Percentiles rank a stretch among this genome's conserved stretches.
These are phyloP conservation scores for Anhinga rufa DNA, from an alignment of 2,113 vertebrate genomes.

Conservation along the genomic window DNA sequence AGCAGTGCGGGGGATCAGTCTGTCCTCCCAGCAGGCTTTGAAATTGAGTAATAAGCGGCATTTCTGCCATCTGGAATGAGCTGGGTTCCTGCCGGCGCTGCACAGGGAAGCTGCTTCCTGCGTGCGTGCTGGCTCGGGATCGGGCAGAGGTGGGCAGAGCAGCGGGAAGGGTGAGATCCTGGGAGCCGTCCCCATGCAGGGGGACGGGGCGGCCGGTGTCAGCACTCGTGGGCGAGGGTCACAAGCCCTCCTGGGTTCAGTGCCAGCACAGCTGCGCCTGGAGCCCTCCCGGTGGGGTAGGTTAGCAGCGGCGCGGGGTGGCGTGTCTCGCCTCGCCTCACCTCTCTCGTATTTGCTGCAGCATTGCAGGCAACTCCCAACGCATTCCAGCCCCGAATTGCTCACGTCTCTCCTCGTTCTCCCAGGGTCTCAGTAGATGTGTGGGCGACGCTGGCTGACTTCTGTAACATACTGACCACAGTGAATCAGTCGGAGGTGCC, in stretches of 20 bases:
- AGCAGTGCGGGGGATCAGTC: fast-evolving
- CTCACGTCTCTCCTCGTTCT: constrained; percentile 65
- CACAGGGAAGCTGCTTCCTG: background rate
- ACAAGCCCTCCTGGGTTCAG: background rate
- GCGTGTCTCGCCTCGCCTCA: constrained; percentile 53
- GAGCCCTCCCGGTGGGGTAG: constrained; percentile 35
- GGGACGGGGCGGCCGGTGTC: background rate
- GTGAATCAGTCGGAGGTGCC: constrained; percentile 94
- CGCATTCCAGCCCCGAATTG: constrained; percentile 54
- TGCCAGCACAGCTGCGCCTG: constrained; percentile 17
- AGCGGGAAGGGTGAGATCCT: background rate
- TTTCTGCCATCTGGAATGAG: background rate
- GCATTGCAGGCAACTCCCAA: constrained; percentile 57
- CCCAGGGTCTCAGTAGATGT: constrained; percentile 83
- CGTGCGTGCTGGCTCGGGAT: background rate
- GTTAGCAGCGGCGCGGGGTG: background rate
- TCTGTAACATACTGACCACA: constrained; percentile 91
- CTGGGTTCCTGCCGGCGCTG: background rate
- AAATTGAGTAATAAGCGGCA: background rate
- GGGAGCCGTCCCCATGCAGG: background rate
- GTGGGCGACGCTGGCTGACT: constrained; percentile 90
- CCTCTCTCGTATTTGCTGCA: constrained; percentile 58
- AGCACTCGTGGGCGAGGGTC: background rate
- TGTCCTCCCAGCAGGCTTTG: background rate
- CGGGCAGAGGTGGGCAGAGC: constrained; percentile 10